phyloP scores from a whole-genome alignment of 2,797 vertebrate genomes.

The Chromis chromis region DNA sequence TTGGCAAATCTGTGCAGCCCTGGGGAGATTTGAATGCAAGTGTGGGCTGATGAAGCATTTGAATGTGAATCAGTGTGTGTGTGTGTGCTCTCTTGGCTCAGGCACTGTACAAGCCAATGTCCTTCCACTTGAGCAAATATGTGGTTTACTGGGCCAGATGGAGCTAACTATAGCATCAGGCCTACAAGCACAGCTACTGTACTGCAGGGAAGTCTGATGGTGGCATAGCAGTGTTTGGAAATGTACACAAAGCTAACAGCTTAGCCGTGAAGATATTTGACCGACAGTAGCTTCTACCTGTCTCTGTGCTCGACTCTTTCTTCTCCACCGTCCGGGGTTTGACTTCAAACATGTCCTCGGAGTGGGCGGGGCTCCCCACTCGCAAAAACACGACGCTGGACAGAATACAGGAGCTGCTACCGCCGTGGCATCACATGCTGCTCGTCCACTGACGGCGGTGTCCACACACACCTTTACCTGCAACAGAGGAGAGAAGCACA shows the following conservation, averaged over 20 bases:
- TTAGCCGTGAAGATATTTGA: background rate
- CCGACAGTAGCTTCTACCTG: conserved; percentile 78
- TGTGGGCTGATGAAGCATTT: conserved; percentile 12
- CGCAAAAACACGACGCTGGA: conserved; percentile 55
- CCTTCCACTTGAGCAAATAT: conserved; percentile 69
- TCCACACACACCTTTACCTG: conserved; percentile 60
- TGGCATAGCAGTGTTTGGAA: background rate
- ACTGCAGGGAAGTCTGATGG: background rate
- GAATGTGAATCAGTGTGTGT: background rate
- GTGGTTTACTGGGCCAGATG: conserved; percentile 72
- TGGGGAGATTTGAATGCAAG: background rate
- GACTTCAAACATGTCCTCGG: conserved; percentile 87
- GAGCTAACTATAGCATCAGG: conserved; percentile 57
- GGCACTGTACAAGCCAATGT: conserved; percentile 37
- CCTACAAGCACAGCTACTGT: conserved; percentile 24
- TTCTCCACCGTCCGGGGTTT: conserved; percentile 90
- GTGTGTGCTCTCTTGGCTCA: conserved; percentile 12
- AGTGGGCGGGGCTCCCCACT: conserved; percentile 68
- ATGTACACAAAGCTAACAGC: background rate
- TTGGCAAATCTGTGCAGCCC: background rate
- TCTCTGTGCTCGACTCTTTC: conserved; percentile 87
- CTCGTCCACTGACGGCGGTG: conserved; percentile 13
- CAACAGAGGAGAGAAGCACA: conserved; percentile 18
- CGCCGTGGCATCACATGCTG: conserved; percentile 78
- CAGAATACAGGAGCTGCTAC: conserved; percentile 36